Evolutionary conservation across 1,140 invertebrate species (phyloP).

Genomic region (Polyergus mexicanus): DNA sequence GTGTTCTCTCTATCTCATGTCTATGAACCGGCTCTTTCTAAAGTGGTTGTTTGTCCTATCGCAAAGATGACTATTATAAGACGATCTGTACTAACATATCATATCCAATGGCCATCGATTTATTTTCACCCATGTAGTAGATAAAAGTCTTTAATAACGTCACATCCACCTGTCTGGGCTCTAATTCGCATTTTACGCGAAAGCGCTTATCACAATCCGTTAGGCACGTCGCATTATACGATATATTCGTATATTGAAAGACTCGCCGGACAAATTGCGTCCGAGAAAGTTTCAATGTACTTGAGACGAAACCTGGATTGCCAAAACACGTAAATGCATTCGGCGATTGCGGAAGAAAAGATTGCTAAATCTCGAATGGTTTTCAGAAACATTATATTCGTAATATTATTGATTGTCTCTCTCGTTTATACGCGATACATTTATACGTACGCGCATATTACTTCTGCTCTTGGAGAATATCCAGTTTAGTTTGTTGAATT

Average conservation of each 20-base stretch:
- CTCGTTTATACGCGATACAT: background rate
- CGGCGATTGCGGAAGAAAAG: background rate
- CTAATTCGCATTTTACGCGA: slow-evolving; percentile 35
- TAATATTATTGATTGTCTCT: slow-evolving; percentile 26
- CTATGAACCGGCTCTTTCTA: slow-evolving; percentile 18
- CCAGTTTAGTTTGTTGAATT: slow-evolving; percentile 12
- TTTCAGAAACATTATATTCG: slow-evolving; percentile 42
- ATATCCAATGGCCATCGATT: slow-evolving; percentile 64
- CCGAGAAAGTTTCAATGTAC: background rate
- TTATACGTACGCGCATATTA: background rate
- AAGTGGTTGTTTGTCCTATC: background rate
- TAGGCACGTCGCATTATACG: slow-evolving; percentile 3
- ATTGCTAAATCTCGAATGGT: slow-evolving; percentile 3
- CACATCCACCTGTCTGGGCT: slow-evolving; percentile 19
- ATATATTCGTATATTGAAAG: slow-evolving; percentile 7
- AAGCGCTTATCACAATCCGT: slow-evolving; percentile 7
- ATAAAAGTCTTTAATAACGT: slow-evolving; percentile 21
- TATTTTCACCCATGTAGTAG: background rate
- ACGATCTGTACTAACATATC: slow-evolving; percentile 38
- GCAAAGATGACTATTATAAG: background rate
- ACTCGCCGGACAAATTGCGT: background rate
- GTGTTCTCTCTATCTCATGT: too few species aligned
- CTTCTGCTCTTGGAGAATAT: background rate
- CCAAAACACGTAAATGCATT: slow-evolving; percentile 21
- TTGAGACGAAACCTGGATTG: slow-evolving; percentile 3